phyloP scores from a whole-genome alignment of 2,797 vertebrate species.

The Eleutherodactylus coqui region DNA sequence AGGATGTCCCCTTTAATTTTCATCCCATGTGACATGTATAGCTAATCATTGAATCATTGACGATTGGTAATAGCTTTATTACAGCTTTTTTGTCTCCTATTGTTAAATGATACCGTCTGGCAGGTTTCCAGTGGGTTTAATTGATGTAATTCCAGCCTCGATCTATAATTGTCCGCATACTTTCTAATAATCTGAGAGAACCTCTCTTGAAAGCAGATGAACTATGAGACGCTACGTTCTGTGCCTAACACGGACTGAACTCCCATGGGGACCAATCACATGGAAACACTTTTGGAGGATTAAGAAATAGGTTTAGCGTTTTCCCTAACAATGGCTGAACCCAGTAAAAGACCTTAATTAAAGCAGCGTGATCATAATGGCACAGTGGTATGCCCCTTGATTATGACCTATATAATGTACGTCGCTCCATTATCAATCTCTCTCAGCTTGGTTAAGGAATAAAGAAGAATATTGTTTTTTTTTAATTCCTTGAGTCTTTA shows the following conservation, averaged over 20 bases:
- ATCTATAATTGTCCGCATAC: conserved; percentile 39
- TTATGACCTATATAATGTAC: conserved; percentile 41
- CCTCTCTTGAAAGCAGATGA: conserved; percentile 23
- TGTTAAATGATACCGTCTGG: conserved; percentile 6
- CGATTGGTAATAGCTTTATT: conserved; percentile 9
- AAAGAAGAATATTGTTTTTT: not conserved
- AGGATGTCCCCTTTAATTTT: not conserved
- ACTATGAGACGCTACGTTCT: conserved; percentile 5
- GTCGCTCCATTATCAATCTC: conserved; percentile 38
- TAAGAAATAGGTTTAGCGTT: conserved; percentile 45
- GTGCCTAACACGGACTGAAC: conserved; percentile 23
- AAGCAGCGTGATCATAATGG: conserved; percentile 47
- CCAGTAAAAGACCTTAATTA: conserved; percentile 41
- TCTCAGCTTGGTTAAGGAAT: not conserved
- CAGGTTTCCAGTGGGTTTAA: conserved; percentile 19
- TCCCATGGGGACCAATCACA: conserved; percentile 51
- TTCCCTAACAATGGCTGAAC: conserved; percentile 30
- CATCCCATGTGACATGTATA: not conserved
- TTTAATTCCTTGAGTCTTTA: not conserved
- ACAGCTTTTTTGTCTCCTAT: conserved; percentile 19
- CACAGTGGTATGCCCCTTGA: conserved; percentile 3
- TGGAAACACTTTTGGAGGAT: conserved; percentile 42
- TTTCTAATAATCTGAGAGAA: conserved; percentile 43
- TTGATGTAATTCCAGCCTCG: conserved; percentile 28
- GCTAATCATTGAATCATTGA: not conserved